Conservation (phyloP, 2,113 vertebrate species). For the Bos javanicus region DNA sequence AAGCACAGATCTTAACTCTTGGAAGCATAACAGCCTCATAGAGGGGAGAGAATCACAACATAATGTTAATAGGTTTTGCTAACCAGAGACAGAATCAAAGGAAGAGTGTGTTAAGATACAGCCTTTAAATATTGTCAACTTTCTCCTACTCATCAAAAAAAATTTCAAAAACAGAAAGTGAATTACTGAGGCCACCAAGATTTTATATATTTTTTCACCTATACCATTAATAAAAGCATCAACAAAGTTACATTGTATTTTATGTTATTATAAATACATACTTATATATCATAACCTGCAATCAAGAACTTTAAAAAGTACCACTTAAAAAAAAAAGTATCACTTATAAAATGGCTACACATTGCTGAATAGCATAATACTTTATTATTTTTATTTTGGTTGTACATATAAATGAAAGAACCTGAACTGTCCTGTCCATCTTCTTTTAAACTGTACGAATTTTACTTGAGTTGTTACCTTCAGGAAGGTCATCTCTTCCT, state of each 20-base stretch:
- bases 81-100: neutral
- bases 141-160: neutral
- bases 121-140: neutral
- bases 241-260: constrained; percentile 33
- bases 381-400: constrained; percentile 44
- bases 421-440: constrained; percentile 29
- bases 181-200: constrained; percentile 12
- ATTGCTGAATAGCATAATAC: constrained; percentile 28
- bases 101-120: neutral
- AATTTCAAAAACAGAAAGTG: constrained; percentile 13
- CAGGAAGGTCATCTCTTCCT: neutral
- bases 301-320: neutral
- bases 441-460: constrained; percentile 37
- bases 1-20: neutral
- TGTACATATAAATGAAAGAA: neutral
- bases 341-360: neutral
- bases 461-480: constrained; percentile 42
- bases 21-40: neutral
- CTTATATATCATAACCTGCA: neutral
- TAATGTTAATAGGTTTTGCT: neutral
- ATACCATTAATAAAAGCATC: constrained; percentile 43
- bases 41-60: neutral
- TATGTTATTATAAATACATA: constrained; percentile 29
- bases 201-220: constrained; percentile 44
- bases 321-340: neutral